A percentile compares a stretch with the other conserved stretches of the same genome.
Evolutionary conservation across 2,888 invertebrate genomes (phyloP).

Genomic region (Watsonalla cultraria): DNA sequence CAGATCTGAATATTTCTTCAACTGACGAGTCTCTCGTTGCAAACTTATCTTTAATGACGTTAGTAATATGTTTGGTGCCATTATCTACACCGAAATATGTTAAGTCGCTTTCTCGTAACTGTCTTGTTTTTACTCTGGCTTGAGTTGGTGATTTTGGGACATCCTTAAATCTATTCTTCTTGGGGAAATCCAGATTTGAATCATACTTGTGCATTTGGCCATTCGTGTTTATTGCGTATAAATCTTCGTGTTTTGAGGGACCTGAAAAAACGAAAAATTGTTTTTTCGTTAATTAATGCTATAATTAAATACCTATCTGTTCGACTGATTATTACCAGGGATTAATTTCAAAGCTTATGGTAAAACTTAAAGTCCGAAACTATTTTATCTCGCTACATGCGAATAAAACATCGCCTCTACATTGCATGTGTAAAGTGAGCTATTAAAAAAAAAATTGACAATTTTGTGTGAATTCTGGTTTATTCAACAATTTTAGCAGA

Average conservation of each 20-base stretch:
- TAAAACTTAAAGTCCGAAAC: no score
- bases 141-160: slow-evolving; percentile 43
- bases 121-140: slow-evolving; percentile 56
- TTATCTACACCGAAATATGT: slow-evolving; percentile 76
- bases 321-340: no score
- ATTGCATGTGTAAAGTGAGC: no score
- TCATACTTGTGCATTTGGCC: slow-evolving; percentile 10
- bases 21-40: slow-evolving; percentile 28
- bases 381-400: no score
- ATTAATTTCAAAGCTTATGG: no score
- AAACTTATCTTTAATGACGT: slow-evolving; percentile 17
- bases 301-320: no score
- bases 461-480: no score
- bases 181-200: slow-evolving; percentile 12
- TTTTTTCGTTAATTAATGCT: not conserved
- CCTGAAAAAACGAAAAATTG: slow-evolving; percentile 27
- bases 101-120: slow-evolving; percentile 78
- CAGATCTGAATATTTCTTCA: slow-evolving; percentile 60
- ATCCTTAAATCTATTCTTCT: slow-evolving; percentile 34
- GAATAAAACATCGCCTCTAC: no score
- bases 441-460: no score
- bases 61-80: slow-evolving; percentile 17
- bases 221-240: slow-evolving; percentile 16
- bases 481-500: no score
- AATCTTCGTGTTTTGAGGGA: slow-evolving; percentile 22